Evolutionary conservation across 2,888 invertebrate species (phyloP).

Genomic region (Synanthedon myopaeformis): DNA sequence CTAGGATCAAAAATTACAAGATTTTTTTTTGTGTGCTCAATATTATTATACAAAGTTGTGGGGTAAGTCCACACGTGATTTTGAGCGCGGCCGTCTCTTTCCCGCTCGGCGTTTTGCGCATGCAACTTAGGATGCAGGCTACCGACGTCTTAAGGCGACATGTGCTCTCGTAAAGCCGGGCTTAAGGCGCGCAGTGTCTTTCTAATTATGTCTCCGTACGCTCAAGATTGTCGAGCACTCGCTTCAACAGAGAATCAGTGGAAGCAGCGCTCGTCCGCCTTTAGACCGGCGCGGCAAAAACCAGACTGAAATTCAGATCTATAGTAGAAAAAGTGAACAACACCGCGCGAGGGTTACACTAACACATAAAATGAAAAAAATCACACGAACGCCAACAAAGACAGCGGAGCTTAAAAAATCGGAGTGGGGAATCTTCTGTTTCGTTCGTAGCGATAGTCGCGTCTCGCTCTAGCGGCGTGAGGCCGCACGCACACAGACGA

Average conservation of each 20-base stretch:
- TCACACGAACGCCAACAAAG: slow-evolving; percentile 61
- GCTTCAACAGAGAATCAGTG: slow-evolving; percentile 59
- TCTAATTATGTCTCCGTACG: slow-evolving; percentile 13
- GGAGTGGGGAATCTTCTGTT: slow-evolving; percentile 51
- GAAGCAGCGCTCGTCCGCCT: slow-evolving; percentile 63
- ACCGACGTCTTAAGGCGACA: slow-evolving; percentile 38
- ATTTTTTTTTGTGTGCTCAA: slow-evolving; percentile 64
- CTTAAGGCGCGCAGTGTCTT: slow-evolving; percentile 27
- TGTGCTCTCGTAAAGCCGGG: slow-evolving; percentile 57
- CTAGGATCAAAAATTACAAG: slow-evolving; percentile 65
- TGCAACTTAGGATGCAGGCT: slow-evolving; percentile 45
- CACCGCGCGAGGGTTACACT: slow-evolving; percentile 69
- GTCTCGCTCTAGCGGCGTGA: slow-evolving; percentile 53
- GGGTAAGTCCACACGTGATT: slow-evolving; percentile 55
- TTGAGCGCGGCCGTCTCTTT: slow-evolving; percentile 35
- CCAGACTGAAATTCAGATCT: slow-evolving; percentile 72
- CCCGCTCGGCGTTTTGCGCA: slow-evolving; percentile 50
- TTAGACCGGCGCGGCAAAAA: slow-evolving; percentile 70
- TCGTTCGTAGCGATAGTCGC: slow-evolving; percentile 30
- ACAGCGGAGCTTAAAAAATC: slow-evolving; percentile 63
- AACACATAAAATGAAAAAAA: slow-evolving; percentile 71
- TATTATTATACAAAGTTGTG: slow-evolving; percentile 60
- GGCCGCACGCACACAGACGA: slow-evolving; percentile 56
- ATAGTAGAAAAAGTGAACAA: slow-evolving; percentile 72
- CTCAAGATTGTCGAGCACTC: slow-evolving; percentile 34